Base-by-base conservation (phyloP, 1,140 invertebrate species). In the Leptinotarsa texana region DNA sequence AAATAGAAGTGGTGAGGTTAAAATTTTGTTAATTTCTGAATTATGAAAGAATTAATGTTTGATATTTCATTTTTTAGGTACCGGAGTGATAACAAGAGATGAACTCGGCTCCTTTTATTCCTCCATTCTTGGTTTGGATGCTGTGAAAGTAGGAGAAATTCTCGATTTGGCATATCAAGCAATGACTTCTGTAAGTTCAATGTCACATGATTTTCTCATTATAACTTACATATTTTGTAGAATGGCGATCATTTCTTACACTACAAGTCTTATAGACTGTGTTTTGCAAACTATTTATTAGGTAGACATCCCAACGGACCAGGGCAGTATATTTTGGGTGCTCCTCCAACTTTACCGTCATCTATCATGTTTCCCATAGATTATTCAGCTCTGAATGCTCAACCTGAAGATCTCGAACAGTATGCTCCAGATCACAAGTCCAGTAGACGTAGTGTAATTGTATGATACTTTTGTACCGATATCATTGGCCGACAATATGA, bases 271-370 rank as follows among this genome's bases (percentile, higher is more conserved):
- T 93, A 89, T 85, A 88, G 90, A 61, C 87, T 92, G 67, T 91
- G 90, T 82, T 93, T 92, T 83, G 89, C 90, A 21, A 93, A 93
- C 81, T 93, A 91, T 86, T 85, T 93, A 57, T 87, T 92, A 79
- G 91, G 90, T 0, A 89, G 90, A 75, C 89, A 90, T 78, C 92
- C 91, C 4, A 92, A 93, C 80, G 92, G 92, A 24, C 91, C 91
- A 8, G 92, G 92, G 2, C 91, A 93, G 79, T 92, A 90, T 87
- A 87, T 93, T 27, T 88, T 93, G 47, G 92, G 91, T 27, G 88
- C 90, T 15, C 87, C 89, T 15, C 87, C 88, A 63, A 76, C 72
- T 74, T 85, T 87, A 42, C 83, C 88, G 13, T 87, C 89, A 5
- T 86, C 87, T 21, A 88, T 88, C 4, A 87, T 88, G 61, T 93